Evolutionary conservation across 2,888 invertebrate species (phyloP), one percentile per base, ranked within the genome.

Genomic region (Augochlorella aurata): DNA sequence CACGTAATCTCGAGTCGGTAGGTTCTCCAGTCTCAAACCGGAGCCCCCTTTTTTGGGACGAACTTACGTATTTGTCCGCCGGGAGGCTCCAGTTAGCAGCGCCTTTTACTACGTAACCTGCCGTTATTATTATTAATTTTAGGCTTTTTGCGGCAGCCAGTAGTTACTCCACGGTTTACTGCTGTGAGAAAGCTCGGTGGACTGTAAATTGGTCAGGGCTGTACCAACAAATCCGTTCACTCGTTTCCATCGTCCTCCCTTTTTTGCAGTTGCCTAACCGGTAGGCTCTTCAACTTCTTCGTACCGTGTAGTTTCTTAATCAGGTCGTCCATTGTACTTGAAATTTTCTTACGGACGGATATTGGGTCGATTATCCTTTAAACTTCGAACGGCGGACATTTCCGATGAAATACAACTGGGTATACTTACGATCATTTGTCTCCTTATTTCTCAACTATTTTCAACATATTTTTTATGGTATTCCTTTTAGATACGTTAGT

Each of bases 41-140:
- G 61, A 54, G 63, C 54, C 29, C 44, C n/a, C 65, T 71, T 78
- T 76, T 47, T 67, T 67, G 54, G 8, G 61, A 68, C 21, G 66
- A 29, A 70, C 29, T 66, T 76, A 50, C 69, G 49, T 71, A 65
- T 67, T 80, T 84, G 74, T 84, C 87, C 89, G 83, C 83, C 71
- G 86, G 87, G 82, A 83, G 85, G 85, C 85, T 88, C 85, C 88
- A 88, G 88, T 90, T 90, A 88, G 87, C 88, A 87, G 86, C 83
- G 84, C 83, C 88, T 89, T 87, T 90, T 89, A 90, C 90, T 88
- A 87, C 86, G 83, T 88, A 88, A 88, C 85, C 85, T 89, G 78
- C 77, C 89, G 88, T 90, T 90, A 90, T 91, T 90, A 91, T 90
- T 89, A 90, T 89, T 90, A 90, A 90, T 92, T 91, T 90, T 81